Conservation (phyloP, 2,888 invertebrate genomes). For the Emesis russula region DNA sequence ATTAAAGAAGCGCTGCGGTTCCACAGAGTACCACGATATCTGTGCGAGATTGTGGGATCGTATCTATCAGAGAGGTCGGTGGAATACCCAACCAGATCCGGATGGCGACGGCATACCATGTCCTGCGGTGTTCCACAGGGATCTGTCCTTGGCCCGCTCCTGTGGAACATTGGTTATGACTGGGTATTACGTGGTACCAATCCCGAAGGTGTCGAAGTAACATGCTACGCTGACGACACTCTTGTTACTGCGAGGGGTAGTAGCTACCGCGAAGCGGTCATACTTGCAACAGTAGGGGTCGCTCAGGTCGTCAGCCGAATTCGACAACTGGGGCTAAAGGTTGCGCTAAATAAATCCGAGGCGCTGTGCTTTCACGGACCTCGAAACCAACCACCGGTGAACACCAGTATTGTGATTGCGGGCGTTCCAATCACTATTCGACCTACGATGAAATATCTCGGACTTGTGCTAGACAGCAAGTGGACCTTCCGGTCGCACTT, state of each 20-base stretch:
- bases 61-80: no score
- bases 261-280: conserved; percentile 29
- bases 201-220: no score
- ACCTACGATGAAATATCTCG: neutral
- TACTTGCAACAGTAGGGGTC: conserved; percentile 39
- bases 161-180: no score
- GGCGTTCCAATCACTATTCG: neutral
- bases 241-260: no score
- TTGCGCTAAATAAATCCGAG: conserved; percentile 11
- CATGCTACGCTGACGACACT: no score
- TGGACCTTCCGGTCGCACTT: neutral
- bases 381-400: neutral
- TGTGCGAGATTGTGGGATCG: no score
- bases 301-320: conserved; percentile 25
- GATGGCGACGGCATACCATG: no score
- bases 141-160: no score
- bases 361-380: neutral
- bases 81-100: no score
- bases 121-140: no score
- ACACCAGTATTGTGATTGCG: neutral
- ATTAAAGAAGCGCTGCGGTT: neutral
- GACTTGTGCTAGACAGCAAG: neutral
- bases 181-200: no score
- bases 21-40: no score
- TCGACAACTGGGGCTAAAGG: neutral